phyloP scores from a whole-genome alignment of 37 sponge, comb jelly and placozoan species.

The Spongilla lacustris region DNA sequence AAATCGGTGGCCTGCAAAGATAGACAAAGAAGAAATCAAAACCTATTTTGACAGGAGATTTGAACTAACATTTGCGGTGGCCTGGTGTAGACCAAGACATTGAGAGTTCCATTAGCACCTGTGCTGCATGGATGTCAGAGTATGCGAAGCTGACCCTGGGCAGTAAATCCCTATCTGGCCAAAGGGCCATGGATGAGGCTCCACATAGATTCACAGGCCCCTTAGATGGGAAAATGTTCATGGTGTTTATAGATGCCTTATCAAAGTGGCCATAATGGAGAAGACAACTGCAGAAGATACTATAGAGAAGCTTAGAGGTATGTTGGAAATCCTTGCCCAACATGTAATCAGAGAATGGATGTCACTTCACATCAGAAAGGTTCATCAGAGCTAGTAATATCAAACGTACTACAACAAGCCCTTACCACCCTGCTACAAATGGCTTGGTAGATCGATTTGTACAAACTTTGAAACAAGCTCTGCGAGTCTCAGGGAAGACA shows the following conservation, averaged over 20 bases:
- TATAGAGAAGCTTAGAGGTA: constrained; percentile 9
- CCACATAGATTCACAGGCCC: too few relatives aligned
- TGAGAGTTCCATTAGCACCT: constrained; percentile 21
- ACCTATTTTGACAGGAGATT: neutral
- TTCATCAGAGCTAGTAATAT: constrained; percentile 15
- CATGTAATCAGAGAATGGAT: constrained; percentile 53
- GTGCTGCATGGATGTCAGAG: neutral
- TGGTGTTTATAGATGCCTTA: too few relatives aligned
- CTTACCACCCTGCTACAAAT: constrained; percentile 49
- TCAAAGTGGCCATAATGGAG: constrained; percentile 7
- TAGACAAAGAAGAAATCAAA: neutral
- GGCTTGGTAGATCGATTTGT: constrained; percentile 52
- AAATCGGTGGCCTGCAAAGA: constrained; percentile 39
- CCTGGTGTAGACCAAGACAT: constrained; percentile 38
- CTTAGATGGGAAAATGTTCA: too few relatives aligned
- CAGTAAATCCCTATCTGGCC: too few relatives aligned
- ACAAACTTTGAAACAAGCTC: constrained; percentile 31
- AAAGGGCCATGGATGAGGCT: too few relatives aligned
- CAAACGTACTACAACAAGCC: constrained; percentile 26
- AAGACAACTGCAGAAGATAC: constrained; percentile 31
- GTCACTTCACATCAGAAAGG: constrained; percentile 25
- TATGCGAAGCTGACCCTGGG: too few relatives aligned
- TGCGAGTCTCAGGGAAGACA: neutral
- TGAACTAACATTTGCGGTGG: constrained; percentile 39
- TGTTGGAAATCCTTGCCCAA: constrained; percentile 46